Evolutionary conservation across 2,113 vertebrate genomes (phyloP).

Genomic region (Orientallactaga bullata): DNA sequence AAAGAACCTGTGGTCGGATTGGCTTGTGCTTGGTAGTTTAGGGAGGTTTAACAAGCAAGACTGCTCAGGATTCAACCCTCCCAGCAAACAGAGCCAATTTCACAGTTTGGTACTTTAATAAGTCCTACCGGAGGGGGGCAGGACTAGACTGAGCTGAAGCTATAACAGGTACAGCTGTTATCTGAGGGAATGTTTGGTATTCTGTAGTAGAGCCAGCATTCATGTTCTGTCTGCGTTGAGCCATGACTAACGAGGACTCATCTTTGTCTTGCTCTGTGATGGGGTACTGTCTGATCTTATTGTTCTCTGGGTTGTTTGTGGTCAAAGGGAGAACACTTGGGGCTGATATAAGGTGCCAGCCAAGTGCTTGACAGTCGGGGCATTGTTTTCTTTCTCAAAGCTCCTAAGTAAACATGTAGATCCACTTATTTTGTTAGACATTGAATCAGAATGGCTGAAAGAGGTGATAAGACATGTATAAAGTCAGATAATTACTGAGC

Average conservation of each 20-base stretch:
- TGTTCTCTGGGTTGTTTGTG: not conserved
- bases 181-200: fast-evolving
- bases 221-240: not conserved
- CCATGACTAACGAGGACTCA: fast-evolving
- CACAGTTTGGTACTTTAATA: not conserved
- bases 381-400: not conserved
- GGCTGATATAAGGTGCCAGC: not conserved
- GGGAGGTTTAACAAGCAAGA: not conserved
- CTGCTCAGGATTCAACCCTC: not conserved
- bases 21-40: not conserved
- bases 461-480: fast-evolving
- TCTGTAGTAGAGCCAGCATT: not conserved
- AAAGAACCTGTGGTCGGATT: not conserved
- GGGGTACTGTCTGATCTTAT: not conserved
- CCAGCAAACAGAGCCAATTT: fast-evolving
- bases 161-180: not conserved
- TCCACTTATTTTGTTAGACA: not conserved
- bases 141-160: too few species aligned
- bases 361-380: not conserved
- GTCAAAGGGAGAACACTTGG: fast-evolving
- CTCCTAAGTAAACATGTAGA: too few species aligned
- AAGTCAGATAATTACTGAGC: too few species aligned
- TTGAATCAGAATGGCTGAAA: fast-evolving
- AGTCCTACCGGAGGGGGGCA: not conserved
- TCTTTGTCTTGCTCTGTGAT: fast-evolving